phyloP scores from a whole-genome alignment of 2,797 vertebrate species.

The Lacerta agilis region DNA sequence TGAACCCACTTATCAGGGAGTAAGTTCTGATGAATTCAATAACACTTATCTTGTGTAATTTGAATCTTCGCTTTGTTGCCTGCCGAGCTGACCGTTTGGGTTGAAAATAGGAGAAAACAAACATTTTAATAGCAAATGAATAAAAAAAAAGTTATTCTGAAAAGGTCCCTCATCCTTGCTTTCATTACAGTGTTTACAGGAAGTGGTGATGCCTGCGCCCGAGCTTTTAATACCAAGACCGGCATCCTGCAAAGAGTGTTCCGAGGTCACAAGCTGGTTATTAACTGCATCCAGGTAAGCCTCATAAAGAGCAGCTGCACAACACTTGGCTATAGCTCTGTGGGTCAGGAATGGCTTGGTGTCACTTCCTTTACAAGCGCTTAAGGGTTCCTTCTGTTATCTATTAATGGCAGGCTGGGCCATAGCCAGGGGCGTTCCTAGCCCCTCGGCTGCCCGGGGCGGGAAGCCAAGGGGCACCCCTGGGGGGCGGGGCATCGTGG shows the following conservation, averaged over 20 bases:
- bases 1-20: too few species aligned
- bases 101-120: background rate
- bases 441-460: too few species aligned
- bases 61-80: background rate
- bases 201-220: conserved; percentile 81
- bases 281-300: conserved; percentile 84
- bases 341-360: background rate
- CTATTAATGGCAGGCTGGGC: background rate
- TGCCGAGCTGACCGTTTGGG: background rate
- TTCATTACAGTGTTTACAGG: conserved; percentile 82
- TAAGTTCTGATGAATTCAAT: too few species aligned
- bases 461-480: too few species aligned
- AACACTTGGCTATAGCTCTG: background rate
- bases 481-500: too few species aligned
- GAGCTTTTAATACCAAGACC: conserved; percentile 81
- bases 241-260: conserved; percentile 81
- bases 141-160: background rate
- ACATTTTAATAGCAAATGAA: background rate
- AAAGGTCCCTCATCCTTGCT: background rate
- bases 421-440: too few species aligned
- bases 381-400: background rate
- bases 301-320: background rate
- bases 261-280: conserved; percentile 81
- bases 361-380: background rate
- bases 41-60: background rate